Evolutionary conservation across 1,140 invertebrate genomes (phyloP), one percentile per base, ranked within the genome.

Genomic region (Conus ventricosus): DNA sequence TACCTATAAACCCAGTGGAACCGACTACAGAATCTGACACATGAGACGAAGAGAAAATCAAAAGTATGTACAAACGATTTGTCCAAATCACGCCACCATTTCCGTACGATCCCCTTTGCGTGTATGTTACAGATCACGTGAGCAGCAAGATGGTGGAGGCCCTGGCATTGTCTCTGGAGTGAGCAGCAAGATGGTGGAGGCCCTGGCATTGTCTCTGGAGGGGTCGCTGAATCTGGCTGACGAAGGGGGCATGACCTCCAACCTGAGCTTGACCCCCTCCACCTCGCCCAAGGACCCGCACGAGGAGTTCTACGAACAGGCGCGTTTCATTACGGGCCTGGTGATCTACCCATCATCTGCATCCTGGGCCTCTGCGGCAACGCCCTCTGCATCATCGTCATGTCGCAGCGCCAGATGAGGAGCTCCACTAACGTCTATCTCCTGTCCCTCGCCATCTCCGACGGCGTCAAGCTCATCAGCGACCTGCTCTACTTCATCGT

Each of bases 361-460:
- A 94, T 96, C 85, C 95, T 97, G 83, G 97, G 97, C 87, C 95
- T 97, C 63, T 95, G 97, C 85, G 97, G 97, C 76, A 97, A 97
- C 95, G 94, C 96, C 25, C 95, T 97, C 63, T 97, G 97, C 81
- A 97, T 97, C 88, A 96, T 97, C 90, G 97, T 97, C 88, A 96
- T 97, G 91, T 97, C 97, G 85, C 96, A 97, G 89, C 95, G 96
- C 90, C 96, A 97, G 81, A 97, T 97, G 97, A 94, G 96, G 85
- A 96, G 96, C 87, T 97, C 97, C 63, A 97, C 97, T 82, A 97
- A 97, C 94, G 93, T 94, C 86, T 97, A 97, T 94, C 95, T 97
- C 90, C 97, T 97, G 81, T 97, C 97, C 0, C 93, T 97, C 88
- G 97, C 97, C 63, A 96, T 97, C 71, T 97, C 97, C 11, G 97